Base-by-base conservation (phyloP, 1,140 invertebrate species). In the Drosophila orosa region DNA sequence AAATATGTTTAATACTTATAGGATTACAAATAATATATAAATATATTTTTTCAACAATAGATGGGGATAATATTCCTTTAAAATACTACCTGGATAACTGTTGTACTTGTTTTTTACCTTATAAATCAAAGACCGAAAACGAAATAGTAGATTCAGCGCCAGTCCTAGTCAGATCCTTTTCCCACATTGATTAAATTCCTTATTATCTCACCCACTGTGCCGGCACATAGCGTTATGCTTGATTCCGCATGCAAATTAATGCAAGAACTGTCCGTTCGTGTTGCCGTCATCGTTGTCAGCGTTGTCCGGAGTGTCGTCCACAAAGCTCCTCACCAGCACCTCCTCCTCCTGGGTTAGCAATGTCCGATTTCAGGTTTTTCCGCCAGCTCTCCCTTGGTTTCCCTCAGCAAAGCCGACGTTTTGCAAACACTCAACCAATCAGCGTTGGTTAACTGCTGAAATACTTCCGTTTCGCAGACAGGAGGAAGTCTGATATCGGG, bases 231-330 rank as follows among this genome's bases (percentile, higher is more conserved):
- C 59, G 57, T 62, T 72, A 69, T 60, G 50, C 72, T 66, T 72
- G 84, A 87, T 87, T 89, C 86, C 66, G 72, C 77, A 87, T 87
- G 83, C 80, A 87, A 87, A 87, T 87, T 79, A 87, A 89, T 87
- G 84, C 84, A 86, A 76, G 78, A 81, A 77, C 75, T 82, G 79
- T 83, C 79, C 83, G 81, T 80, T 86, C 78, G 76, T 67, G 72
- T 79, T 71, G 83, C 78, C 72, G 67, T 74, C 83, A 81, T 74
- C 78, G 68, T 67, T 67, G 81, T 75, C 82, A 62, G 66, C 80
- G 27, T 71, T 69, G 67, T 61, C 63, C 82, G 47, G 74, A 66
- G 66, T 65, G 56, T 65, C 81, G 63, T 63, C 62, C 62, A 50
- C 40, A 45, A 31, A 25, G 59, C 50, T 58, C 22, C 62, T 62